Base-by-base conservation (phyloP, 2,888 invertebrate genomes). In the Phasia obesa region DNA sequence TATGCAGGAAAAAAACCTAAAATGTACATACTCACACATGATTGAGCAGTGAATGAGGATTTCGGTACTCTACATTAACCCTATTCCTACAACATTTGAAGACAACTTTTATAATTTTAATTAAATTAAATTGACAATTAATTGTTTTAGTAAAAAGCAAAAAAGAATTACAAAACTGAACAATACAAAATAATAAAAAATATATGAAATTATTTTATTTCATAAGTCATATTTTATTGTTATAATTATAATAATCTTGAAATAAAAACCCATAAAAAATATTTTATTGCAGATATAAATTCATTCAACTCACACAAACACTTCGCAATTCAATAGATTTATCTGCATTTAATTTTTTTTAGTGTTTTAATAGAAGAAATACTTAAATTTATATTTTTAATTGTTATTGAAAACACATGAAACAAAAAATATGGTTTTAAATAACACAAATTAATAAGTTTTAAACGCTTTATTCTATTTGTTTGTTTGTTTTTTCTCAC, bases 81-180 rank as follows among this genome's bases (percentile, higher is more conserved):
- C 31, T 55, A 55, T 74, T 64, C 31, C 44, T 44, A 55, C 44
- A 73, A n/a, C 25, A 42, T 27, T 23, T 27, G 53, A 9, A 35
- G 35, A 49, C 13, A 53, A 13, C 15, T 4, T 15, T n/a, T 15
- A 2, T 42, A n/a, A n/a, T n/a, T n/a, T n/a, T n/a, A n/a, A n/a
- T n/a, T n/a, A n/a, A n/a, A n/a, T n/a, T n/a, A 38, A 35, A 35
- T 5, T 35, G 11, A 35, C 35, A 35, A 35, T 3, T 11, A 35
- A 35, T 35, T 35, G 35, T 35, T 9, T 11, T 35, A 11, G 35
- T n/a, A 5, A n/a, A 2, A 42, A 15, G 1, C 13, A 42, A 1
- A 27, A 27, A 42, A 42, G n/a, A 42, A n/a, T 15, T 11, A 35
- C 9, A 35, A 35, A 35, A 35, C 1, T 35, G 1, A 2, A 11